Percentiles rank a stretch among this genome's conserved stretches.
These are phyloP conservation scores for Bursaphelenchus okinawaensis DNA, from an alignment of 2,888 invertebrate genomes.

Conservation along the genomic window DNA sequence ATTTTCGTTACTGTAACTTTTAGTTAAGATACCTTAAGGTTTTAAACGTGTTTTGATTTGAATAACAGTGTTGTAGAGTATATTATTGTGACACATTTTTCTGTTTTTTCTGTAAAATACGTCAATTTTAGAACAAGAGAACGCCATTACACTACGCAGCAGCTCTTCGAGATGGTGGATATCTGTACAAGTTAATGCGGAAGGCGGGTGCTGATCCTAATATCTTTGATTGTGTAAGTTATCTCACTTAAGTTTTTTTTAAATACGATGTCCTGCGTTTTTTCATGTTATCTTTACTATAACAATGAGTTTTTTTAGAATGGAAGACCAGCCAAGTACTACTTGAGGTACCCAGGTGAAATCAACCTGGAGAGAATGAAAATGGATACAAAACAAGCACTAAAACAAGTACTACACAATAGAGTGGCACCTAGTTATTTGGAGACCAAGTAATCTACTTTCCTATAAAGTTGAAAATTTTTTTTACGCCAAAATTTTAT, in stretches of 20 bases:
- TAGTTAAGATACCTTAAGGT: too few relatives aligned
- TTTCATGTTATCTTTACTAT: neutral
- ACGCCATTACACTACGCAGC: conserved; percentile 70
- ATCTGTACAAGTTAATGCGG: conserved; percentile 66
- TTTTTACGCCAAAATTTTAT: neutral
- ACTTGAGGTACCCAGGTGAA: conserved; percentile 58
- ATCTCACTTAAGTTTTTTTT: neutral
- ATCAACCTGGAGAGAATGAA: conserved; percentile 57
- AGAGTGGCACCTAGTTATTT: conserved; percentile 58
- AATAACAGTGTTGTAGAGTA: too few relatives aligned
- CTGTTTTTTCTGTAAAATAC: too few relatives aligned
- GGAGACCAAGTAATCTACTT: conserved; percentile 65
- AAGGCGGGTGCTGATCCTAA: conserved; percentile 67
- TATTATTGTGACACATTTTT: conserved; percentile 1
- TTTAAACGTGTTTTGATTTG: too few relatives aligned
- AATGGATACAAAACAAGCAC: conserved; percentile 52
- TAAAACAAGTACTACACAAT: conserved; percentile 55
- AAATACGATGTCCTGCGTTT: neutral
- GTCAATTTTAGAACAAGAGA: conserved; percentile 68
- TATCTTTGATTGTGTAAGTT: conserved; percentile 63
- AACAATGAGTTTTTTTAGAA: conserved; percentile 44
- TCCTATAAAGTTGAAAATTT: conserved; percentile 18
- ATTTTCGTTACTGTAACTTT: conserved; percentile 5
- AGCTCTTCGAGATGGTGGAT: conserved; percentile 65
- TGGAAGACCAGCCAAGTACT: conserved; percentile 59